Evolutionary conservation across 2,113 vertebrate genomes (phyloP).

Genomic region (Shinisaurus crocodilurus): DNA sequence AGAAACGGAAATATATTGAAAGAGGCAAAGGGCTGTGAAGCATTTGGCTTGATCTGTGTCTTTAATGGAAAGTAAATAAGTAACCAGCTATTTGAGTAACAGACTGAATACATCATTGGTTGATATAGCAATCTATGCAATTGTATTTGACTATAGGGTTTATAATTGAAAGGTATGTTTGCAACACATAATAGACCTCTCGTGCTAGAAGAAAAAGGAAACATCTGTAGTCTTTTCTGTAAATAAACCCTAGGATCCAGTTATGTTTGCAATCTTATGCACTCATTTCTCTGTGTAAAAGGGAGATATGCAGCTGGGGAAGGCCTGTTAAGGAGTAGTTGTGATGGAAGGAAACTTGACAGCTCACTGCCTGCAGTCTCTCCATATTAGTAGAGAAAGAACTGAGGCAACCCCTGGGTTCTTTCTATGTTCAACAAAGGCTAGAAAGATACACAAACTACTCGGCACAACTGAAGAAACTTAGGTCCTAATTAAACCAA

Average conservation of each 20-base stretch:
- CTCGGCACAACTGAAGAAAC: not conserved
- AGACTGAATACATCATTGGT: not conserved
- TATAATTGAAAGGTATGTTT: not conserved
- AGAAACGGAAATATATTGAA: not conserved
- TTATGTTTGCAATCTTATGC: not conserved
- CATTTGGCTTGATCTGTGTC: not conserved
- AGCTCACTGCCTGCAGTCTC: not conserved
- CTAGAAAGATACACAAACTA: not conserved
- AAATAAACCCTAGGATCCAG: not conserved
- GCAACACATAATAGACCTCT: not conserved
- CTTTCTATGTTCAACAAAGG: not conserved
- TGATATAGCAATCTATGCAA: not conserved
- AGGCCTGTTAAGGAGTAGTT: not conserved
- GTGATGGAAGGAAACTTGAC: not conserved
- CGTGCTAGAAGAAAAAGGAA: not conserved
- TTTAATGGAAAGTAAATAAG: not conserved
- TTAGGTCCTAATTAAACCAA: not conserved
- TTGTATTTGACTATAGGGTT: not conserved
- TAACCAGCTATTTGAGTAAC: not conserved
- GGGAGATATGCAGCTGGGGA: not conserved
- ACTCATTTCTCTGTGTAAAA: not conserved
- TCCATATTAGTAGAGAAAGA: constrained; percentile 4
- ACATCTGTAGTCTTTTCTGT: not conserved
- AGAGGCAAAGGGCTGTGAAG: not conserved
- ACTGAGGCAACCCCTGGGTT: not conserved